phyloP scores from a whole-genome alignment of 2,797 vertebrate genomes.

The Knipowitschia caucasica region DNA sequence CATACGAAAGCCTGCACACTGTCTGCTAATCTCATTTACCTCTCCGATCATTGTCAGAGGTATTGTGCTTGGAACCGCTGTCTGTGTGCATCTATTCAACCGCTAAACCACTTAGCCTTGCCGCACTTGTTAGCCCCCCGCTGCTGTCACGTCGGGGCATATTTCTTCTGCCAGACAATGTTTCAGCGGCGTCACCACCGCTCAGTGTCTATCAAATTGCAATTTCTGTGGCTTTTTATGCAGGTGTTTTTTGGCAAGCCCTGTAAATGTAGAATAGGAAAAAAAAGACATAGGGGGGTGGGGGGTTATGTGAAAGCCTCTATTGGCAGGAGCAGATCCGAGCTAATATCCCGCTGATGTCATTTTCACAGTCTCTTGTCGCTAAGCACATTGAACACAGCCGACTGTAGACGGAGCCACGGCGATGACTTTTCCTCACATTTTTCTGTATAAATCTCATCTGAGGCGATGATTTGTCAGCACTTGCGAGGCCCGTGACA shows the following conservation, averaged over 20 bases:
- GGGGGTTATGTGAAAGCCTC: conserved; percentile 21
- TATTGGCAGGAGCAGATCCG: conserved; percentile 11
- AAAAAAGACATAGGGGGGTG: conserved; percentile 13
- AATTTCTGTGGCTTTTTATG: not conserved
- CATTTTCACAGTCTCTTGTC: conserved; percentile 35
- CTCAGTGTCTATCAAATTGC: not conserved
- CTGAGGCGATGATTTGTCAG: conserved; percentile 14
- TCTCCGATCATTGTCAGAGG: not conserved
- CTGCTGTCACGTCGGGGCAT: conserved; percentile 6
- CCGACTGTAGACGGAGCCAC: conserved; percentile 9
- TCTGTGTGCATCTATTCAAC: conserved; percentile 12
- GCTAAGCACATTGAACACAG: conserved; percentile 17
- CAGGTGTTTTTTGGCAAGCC: conserved; percentile 9
- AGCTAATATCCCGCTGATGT: conserved; percentile 25
- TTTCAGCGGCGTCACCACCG: not conserved
- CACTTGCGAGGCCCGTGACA: conserved; percentile 12
- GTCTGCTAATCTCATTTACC: not conserved
- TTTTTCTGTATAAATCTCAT: conserved; percentile 22
- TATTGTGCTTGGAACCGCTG: not conserved
- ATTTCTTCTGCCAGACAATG: not conserved
- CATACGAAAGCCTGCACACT: not conserved
- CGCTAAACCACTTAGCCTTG: conserved; percentile 30
- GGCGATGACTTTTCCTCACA: conserved; percentile 9
- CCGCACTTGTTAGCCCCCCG: conserved; percentile 1
- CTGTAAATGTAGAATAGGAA: not conserved